Percentiles rank a stretch among this genome's conserved stretches.
phyloP scores from a whole-genome alignment of 2,797 vertebrate species.

The Thalassophryne amazonica region DNA sequence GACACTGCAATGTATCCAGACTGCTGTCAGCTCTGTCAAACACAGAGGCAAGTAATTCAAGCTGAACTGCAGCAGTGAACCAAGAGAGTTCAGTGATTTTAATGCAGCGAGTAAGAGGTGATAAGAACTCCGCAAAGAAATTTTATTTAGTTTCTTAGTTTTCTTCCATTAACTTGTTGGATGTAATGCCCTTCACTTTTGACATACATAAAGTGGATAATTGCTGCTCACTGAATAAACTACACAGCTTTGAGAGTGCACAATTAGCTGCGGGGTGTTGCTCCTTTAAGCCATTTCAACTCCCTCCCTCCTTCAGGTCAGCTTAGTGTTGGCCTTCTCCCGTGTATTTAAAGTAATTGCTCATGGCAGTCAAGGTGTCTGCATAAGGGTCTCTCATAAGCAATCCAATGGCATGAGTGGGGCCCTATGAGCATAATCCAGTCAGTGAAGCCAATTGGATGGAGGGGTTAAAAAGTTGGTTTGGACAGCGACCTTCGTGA shows the following conservation, averaged over 20 bases:
- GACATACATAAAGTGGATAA: conserved; percentile 2
- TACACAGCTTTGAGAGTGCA: conserved; percentile 15
- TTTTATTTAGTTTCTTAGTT: too few species aligned
- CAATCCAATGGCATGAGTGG: conserved; percentile 68
- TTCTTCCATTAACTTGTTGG: neutral
- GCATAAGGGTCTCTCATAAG: conserved; percentile 75
- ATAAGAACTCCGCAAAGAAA: neutral
- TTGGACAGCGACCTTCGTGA: conserved; percentile 22
- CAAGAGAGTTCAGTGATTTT: conserved; percentile 9
- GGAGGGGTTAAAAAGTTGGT: conserved; percentile 38
- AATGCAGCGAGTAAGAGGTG: conserved; percentile 5
- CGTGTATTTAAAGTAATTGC: conserved; percentile 69
- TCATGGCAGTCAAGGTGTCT: conserved; percentile 73
- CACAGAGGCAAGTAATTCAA: conserved; percentile 10
- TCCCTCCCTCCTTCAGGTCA: conserved; percentile 37
- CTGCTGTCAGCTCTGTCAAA: conserved; percentile 29
- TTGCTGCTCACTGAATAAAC: conserved; percentile 4
- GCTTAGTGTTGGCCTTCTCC: conserved; percentile 43
- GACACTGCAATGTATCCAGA: conserved; percentile 22
- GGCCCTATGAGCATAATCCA: conserved; percentile 66
- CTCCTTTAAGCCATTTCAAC: conserved; percentile 5
- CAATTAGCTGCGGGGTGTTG: conserved; percentile 25
- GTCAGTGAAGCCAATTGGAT: conserved; percentile 49
- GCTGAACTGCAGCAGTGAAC: conserved; percentile 31
- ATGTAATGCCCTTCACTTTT: neutral